phyloP scores from a whole-genome alignment of 2,113 vertebrate species.

The Pomatostomus ruficeps region DNA sequence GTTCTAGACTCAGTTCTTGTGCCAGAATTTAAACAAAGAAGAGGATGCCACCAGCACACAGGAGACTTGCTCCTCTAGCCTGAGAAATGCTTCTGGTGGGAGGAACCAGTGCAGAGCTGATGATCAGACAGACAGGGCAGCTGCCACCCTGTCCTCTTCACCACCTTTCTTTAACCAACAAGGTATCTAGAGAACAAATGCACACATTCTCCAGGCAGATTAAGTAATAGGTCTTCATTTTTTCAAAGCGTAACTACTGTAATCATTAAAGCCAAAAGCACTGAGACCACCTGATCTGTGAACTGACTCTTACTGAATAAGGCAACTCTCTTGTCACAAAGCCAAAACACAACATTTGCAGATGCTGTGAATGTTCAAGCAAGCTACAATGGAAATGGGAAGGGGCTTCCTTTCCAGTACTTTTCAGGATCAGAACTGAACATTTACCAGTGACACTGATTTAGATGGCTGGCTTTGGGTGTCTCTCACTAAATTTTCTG shows the following conservation, averaged over 20 bases:
- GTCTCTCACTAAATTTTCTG: background rate
- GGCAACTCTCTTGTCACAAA: background rate
- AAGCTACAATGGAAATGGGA: background rate
- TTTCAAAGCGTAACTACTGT: background rate
- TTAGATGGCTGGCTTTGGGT: background rate
- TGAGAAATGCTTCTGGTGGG: background rate
- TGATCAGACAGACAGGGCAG: background rate
- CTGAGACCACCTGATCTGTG: background rate
- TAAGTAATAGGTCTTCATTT: background rate
- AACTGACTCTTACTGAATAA: background rate
- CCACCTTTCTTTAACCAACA: background rate
- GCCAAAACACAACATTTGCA: background rate
- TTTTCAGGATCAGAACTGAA: background rate
- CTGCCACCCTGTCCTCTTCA: background rate
- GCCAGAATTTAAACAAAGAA: background rate
- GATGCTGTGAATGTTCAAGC: background rate
- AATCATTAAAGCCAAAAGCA: background rate
- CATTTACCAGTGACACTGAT: background rate
- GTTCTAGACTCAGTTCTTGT: background rate
- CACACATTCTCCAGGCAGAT: background rate
- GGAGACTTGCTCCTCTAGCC: background rate
- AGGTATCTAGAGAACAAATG: background rate
- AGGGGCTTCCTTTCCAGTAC: background rate
- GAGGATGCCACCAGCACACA: fast-evolving
- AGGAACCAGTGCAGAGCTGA: background rate